Conservation (phyloP, 2,113 vertebrate species). For the human (Homo sapiens) region GRCh38 chr17:55620001-55620500, state of each 20-base stretch:
- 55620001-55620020: not conserved
- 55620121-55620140: not conserved
- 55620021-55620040: not conserved
- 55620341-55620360: slow-evolving; percentile 55
- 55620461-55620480: not conserved
- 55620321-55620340: slow-evolving; percentile 81
- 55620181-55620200: slow-evolving; percentile 49
- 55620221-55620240: slow-evolving; percentile 70
- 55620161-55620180: not conserved
- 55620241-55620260: slow-evolving; percentile 75
- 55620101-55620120: not conserved
- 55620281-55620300: slow-evolving; percentile 89
- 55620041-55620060: not conserved
- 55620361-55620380: slow-evolving; percentile 47
- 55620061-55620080: not conserved
- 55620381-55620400: not conserved
- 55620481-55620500: not conserved
- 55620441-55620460: not conserved
- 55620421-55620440: not conserved
- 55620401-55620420: not conserved
- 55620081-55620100: not conserved
- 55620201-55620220: slow-evolving; percentile 50
- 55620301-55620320: slow-evolving; percentile 83
- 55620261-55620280: slow-evolving; percentile 81
- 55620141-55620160: not conserved